Base-by-base conservation (phyloP, 2,888 invertebrate genomes). In the Fabriciana adippe region DNA sequence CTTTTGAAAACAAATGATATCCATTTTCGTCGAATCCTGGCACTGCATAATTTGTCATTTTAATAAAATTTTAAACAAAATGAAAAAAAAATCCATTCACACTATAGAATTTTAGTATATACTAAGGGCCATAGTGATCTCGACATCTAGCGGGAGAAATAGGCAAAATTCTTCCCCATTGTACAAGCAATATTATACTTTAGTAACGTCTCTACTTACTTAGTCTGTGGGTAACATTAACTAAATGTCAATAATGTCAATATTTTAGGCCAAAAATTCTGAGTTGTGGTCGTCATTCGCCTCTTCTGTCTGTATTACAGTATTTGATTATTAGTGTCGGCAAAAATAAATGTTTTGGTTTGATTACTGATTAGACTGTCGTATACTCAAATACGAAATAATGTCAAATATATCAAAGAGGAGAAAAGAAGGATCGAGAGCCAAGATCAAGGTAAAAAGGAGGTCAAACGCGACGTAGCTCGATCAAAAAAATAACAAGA, bases 321-420 rank as follows among this genome's bases (percentile, higher is more conserved):
- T 51, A 61, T 35, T 51, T 61, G 18, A 35, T 55, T 47, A 26
- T 56, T 45, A 14, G 45, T 57, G 26, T 41, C 18, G 18, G 35
- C 16, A 41, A 48, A 63, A 45, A 35, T 63, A 57, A 35, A 67
- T 57, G 35, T 45, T 26, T 14, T 35, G 21, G 31, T 53, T 63
- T 18, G 48, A 41, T 16, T 41, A 11, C 56, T 18, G 48, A 41
- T 16, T 41, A 11, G 56, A 41, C 50, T 60, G 50, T 50, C 48
- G 18, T 1, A 21, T 0, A 35, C 26, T 18, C 26, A 15, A 31
- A 59, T 66, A 31, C 53, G n/a, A 26, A 67, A 73, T 55, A 70
- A 94, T 94, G 93, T 92, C 93, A 16, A 93, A 88, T 79, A 86
- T 93, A 82, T 93, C 93, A n/a, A 94, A 92, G 76, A 84, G 93